Percentiles rank a stretch among this genome's conserved stretches.
phyloP scores from a whole-genome alignment of 2,888 invertebrate genomes.

The Cataglyphis cursor region DNA sequence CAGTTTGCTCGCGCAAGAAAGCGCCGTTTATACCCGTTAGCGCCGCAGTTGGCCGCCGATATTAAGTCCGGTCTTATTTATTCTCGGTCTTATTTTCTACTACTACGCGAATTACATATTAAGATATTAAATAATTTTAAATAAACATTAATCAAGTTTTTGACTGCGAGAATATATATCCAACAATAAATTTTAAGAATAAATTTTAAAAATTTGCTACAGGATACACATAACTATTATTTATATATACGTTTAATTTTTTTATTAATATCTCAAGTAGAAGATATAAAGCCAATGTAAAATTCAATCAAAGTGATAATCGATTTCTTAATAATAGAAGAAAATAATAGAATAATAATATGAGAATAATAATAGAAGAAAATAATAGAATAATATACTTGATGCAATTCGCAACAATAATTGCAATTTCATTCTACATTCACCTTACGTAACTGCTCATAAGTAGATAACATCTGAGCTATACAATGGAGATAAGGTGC shows the following conservation, averaged over 20 bases:
- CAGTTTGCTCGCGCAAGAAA: conserved; percentile 49
- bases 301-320: background rate
- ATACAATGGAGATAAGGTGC: background rate
- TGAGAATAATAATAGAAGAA: too few relatives aligned
- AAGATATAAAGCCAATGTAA: background rate
- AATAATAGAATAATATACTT: too few relatives aligned
- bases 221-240: background rate
- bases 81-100: background rate
- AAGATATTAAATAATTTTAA: background rate
- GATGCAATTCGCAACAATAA: background rate
- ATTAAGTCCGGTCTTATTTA: conserved; percentile 37
- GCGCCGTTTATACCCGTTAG: conserved; percentile 39
- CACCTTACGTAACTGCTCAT: conserved; percentile 23
- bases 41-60: conserved; percentile 30
- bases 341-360: too few relatives aligned
- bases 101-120: conserved; percentile 10
- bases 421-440: background rate
- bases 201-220: background rate
- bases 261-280: background rate
- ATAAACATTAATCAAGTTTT: background rate
- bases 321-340: background rate
- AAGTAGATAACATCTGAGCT: conserved; percentile 29
- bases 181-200: background rate
- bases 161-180: background rate
- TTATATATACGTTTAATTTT: background rate